Evolutionary conservation across 1,140 invertebrate species (phyloP), one percentile per base, ranked within the genome.

Genomic region (Onthophagus taurus): DNA sequence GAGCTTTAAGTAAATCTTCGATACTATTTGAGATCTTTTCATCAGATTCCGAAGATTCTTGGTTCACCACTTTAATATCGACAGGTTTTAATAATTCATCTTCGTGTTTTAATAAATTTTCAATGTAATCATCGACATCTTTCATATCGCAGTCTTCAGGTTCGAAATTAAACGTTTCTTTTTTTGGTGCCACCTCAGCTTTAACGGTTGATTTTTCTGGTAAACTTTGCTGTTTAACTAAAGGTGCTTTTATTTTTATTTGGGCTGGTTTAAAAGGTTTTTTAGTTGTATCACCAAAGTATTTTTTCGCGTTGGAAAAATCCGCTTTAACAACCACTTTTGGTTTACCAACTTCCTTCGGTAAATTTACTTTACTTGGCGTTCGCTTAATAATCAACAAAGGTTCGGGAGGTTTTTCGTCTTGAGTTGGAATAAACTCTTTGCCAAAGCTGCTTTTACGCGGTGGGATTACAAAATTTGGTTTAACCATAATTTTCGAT

Each of bases 371-470:
- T 54, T 65, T 65, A 44, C 60, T 65, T 1, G 63, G 63, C 2
- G 63, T 63, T 16, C 63, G 51, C 52, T 59, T 65, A n/a, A 65
- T 65, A 7, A 65, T 55, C 8, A 65, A 46, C 12, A 64, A 45
- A 12, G 63, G 63, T 50, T 62, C 54, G 2, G 52, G 50, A n/a
- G n/a, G n/a, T n/a, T n/a, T n/a, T 31, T 60, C 49, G 3, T 24
- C 19, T 17, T 41, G 11, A 21, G 53, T 48, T 3, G 55, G 51
- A 11, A 50, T 34, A 37, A 60, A 62, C 34, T 57, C 57, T 20
- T 51, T 51, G 14, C 57, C 58, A 24, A 57, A 53, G 34, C 48
- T 55, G 36, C 52, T 53, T n/a, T 52, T 44, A 23, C 57, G 50
- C 2, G 52, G 45, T 4, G 58, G 58, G 9, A 63, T n/a, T 7